These are phyloP conservation scores for Drosophila sturtevanti DNA, from an alignment of 1,140 invertebrate species.

Conservation along the genomic window DNA sequence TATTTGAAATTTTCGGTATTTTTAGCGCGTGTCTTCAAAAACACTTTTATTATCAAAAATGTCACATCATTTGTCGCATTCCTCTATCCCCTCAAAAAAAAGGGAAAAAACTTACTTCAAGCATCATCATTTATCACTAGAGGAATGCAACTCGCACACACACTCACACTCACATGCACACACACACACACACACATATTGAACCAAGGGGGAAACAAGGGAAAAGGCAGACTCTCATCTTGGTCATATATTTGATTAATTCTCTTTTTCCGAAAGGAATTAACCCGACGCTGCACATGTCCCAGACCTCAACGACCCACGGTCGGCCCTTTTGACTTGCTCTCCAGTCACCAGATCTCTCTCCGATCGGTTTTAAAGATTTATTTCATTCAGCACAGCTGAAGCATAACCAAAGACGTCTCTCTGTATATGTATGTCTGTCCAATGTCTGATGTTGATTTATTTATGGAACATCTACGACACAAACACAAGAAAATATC, in stretches of 20 bases:
- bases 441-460: slow-evolving; percentile 44
- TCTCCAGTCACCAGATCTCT: slow-evolving; percentile 8
- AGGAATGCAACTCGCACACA: slow-evolving; percentile 59
- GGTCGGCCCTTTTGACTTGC: slow-evolving; percentile 70
- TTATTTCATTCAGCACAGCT: slow-evolving; percentile 69
- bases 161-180: slow-evolving; percentile 21
- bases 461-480: slow-evolving; percentile 62
- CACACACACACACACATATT: slow-evolving; percentile 17
- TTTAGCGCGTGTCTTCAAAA: slow-evolving; percentile 48
- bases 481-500: slow-evolving; percentile 6
- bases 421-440: slow-evolving; percentile 16
- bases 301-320: slow-evolving; percentile 42
- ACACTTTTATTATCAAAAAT: slow-evolving; percentile 80
- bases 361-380: slow-evolving; percentile 61
- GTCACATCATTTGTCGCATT: slow-evolving; percentile 81
- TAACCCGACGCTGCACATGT: slow-evolving; percentile 76
- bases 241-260: slow-evolving; percentile 77
- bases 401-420: slow-evolving; percentile 62
- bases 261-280: slow-evolving; percentile 82
- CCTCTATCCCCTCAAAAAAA: slow-evolving; percentile 52
- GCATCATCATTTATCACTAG: slow-evolving; percentile 79
- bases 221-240: slow-evolving; percentile 33
- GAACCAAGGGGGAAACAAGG: not conserved
- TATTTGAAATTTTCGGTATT: slow-evolving; percentile 29
- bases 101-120: slow-evolving; percentile 25